Evolutionary conservation across 1,140 invertebrate genomes (phyloP), one percentile per base, ranked within the genome.

Genomic region (Cydia amplana): DNA sequence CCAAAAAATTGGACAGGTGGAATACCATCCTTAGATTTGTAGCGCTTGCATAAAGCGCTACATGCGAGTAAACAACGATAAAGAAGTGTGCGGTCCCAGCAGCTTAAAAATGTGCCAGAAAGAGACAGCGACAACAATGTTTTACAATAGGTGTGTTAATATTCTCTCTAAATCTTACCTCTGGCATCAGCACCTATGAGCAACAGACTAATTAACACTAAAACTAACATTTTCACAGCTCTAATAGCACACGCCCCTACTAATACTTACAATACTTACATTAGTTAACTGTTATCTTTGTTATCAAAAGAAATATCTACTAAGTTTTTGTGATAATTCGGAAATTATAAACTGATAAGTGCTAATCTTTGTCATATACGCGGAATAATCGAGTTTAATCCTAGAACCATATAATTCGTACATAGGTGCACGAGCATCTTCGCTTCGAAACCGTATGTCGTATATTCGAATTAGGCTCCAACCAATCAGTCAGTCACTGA

Each of bases 301-400:
- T 60, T 60, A 60, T 60, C 55, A n/a, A 60, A 20, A 12, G 18
- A n/a, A 36, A 70, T 40, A 70, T 70, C 25, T 67, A 70, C 18
- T 23, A 9, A 36, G 32, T 67, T 70, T 36, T 3, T 7, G 36
- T 36, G 65, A 70, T 43, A 70, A 70, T 60, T 60, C 6, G 18
- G 9, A 60, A 60, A 23, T 60, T 60, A 23, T 60, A 55, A 60
- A 2, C 7, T 23, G 55, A 60, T 60, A 60, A n/a, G 55, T n/a
- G 20, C 9, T 60, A 60, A 23, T 23, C 18, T 60, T 6, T 7
- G n/a, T 51, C 6, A 14, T n/a, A 51, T 51, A 18, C 18, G 18
- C n/a, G 4, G 0, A 18, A 18, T 51, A 49, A 51, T 51, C n/a
- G n/a, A 51, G 16, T 51, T 51, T 18, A 18, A 51, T 51, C 5